These are phyloP conservation scores for Cactoblastis cactorum DNA, from an alignment of 2,888 invertebrate species.

Conservation along the genomic window DNA sequence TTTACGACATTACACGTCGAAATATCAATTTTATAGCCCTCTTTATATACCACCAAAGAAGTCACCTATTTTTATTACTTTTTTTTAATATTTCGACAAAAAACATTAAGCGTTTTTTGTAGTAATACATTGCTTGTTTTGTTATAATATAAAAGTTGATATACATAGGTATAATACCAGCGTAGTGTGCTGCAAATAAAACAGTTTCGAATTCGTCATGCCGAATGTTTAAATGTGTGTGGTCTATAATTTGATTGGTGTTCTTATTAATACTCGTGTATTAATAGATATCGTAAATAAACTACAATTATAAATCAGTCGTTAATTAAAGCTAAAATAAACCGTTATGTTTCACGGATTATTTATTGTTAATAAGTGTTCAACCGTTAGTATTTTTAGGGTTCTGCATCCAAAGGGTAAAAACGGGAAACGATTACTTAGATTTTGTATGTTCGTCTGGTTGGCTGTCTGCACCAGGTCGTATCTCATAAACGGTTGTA, in stretches of 20 bases:
- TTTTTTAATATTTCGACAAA: neutral
- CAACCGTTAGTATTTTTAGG: too few species aligned
- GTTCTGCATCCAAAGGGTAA: too few species aligned
- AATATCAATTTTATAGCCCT: constrained; percentile 3
- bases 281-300: constrained; percentile 4
- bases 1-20: neutral
- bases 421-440: too few species aligned
- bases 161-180: too few species aligned
- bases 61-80: constrained; percentile 4
- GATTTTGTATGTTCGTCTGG: too few species aligned
- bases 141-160: too few species aligned
- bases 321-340: neutral
- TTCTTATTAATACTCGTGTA: too few species aligned
- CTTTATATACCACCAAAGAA: constrained; percentile 9
- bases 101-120: too few species aligned
- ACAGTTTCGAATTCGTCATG: neutral
- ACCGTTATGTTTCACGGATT: neutral
- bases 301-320: neutral
- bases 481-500: too few species aligned
- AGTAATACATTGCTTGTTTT: neutral
- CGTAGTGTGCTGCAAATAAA: neutral
- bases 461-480: too few species aligned
- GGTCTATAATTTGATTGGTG: constrained; percentile 1
- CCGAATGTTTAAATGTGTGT: neutral
- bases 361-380: neutral